Conservation (phyloP, 1,140 invertebrate genomes). For the Pseudomyrmex dendroicus region DNA sequence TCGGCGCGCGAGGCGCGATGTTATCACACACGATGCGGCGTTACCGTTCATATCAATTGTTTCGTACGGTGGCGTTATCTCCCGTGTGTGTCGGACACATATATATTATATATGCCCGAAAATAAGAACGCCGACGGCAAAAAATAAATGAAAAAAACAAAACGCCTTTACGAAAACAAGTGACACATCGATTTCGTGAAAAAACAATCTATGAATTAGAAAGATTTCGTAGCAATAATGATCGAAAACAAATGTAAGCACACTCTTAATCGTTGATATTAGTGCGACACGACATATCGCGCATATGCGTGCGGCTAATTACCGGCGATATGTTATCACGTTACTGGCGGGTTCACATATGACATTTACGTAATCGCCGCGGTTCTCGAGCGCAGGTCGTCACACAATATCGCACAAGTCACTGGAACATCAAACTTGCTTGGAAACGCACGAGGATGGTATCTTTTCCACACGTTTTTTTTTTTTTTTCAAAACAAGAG, state of each 20-base stretch:
- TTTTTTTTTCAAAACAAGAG: too few relatives aligned
- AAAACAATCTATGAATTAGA: not conserved
- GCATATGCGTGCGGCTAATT: constrained; percentile 51
- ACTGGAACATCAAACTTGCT: too few relatives aligned
- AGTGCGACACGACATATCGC: not conserved
- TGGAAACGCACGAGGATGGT: too few relatives aligned
- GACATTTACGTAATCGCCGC: constrained; percentile 43
- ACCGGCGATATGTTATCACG: not conserved
- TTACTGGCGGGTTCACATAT: constrained; percentile 33
- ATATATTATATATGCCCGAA: too few relatives aligned
- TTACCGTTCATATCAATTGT: not conserved
- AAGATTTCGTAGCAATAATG: not conserved
- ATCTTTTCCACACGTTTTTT: too few relatives aligned
- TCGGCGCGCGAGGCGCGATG: not conserved
- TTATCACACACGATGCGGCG: constrained; percentile 5
- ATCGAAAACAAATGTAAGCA: not conserved
- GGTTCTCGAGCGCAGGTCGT: not conserved
- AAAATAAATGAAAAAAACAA: not conserved
- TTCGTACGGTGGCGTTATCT: not conserved
- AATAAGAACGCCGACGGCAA: not conserved
- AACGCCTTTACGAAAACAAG: not conserved
- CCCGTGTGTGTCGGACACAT: not conserved
- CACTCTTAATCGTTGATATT: not conserved
- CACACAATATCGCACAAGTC: not conserved
- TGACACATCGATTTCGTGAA: too few relatives aligned